Base-by-base conservation (phyloP, 2,113 vertebrate species). In the Microcebus jonahi region DNA sequence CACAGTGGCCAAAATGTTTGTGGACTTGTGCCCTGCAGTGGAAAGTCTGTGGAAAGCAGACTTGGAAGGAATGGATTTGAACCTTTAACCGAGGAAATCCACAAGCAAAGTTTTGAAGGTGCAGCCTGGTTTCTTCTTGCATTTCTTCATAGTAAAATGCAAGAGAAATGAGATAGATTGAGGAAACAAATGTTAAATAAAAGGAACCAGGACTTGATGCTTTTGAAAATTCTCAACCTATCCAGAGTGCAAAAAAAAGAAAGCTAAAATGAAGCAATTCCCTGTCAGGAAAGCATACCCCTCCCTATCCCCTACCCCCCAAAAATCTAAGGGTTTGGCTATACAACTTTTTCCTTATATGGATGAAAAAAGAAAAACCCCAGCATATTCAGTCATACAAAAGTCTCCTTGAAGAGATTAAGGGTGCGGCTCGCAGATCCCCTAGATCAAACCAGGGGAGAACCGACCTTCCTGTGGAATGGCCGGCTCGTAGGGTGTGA, bases 1-100 rank as follows among this genome's bases (percentile, higher is more conserved):
- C 4, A 9, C 3, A 8, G 20, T 0, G 12, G 34, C 15, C 0
- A 0, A 18, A 53, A 53, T 18, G 27, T n/a, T 8, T 3, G 5
- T 55, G 71, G 55, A 17, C 12, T 20, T 57, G 18, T 50, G 42
- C 11, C 8, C 73, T 61, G 11, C 21, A 15, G 81, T 11, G 42
- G 42, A 42, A 42, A 42, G 42, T 42, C 63, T n/a, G 34, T 42
- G 81, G n/a, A 39, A 79, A 10, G 13, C 42, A 79, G 63, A n/a
- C 42, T 29, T 42, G 34, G 5, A 42, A 17, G 39, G 81, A 79
- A 45, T 21, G 63, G 68, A n/a, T 71, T 50, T 42, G 42, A 27
- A 63, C 20, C 29, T 59, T 21, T 42, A 53, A 53, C 0, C 1
- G n/a, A 71, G 14, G 59, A 65, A 53, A 45, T n/a, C 5, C 39